Evolutionary conservation across 1,140 invertebrate genomes (phyloP).

Genomic region (Araneus ventricosus): DNA sequence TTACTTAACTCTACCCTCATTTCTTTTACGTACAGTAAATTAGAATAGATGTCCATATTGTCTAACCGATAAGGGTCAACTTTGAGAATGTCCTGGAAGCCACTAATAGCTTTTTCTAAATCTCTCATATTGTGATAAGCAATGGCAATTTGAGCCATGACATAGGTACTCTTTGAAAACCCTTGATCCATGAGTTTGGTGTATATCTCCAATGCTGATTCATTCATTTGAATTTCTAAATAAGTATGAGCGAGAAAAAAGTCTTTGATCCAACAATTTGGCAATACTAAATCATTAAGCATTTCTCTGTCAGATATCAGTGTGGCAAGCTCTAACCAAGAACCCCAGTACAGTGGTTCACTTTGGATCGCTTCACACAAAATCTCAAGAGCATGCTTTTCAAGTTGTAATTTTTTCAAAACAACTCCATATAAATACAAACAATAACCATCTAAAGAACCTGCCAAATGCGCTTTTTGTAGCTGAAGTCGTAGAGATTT

Average conservation of each 20-base stretch:
- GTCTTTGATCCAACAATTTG: slow-evolving; percentile 96
- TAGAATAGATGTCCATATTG: slow-evolving; percentile 98
- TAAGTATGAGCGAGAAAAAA: slow-evolving; percentile 95
- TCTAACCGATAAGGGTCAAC: slow-evolving; percentile 95
- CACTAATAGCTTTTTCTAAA: slow-evolving; percentile 92
- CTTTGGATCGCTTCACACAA: slow-evolving; percentile 88
- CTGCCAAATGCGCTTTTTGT: slow-evolving; percentile 78
- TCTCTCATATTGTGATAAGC: slow-evolving; percentile 96
- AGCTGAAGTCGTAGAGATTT: slow-evolving; percentile 79
- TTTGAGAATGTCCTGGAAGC: slow-evolving; percentile 90
- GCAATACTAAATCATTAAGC: slow-evolving; percentile 84
- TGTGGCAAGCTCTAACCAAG: slow-evolving; percentile 94
- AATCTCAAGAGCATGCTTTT: slow-evolving; percentile 87
- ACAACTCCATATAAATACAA: slow-evolving; percentile 96
- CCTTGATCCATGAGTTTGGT: slow-evolving; percentile 87
- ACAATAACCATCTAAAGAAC: slow-evolving; percentile 90
- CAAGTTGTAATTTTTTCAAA: slow-evolving; percentile 91
- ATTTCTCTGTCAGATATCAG: slow-evolving; percentile 89
- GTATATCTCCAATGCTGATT: slow-evolving; percentile 91
- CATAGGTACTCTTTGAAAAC: slow-evolving; percentile 92
- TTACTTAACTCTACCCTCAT: slow-evolving; percentile 94
- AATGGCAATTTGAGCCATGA: slow-evolving; percentile 95
- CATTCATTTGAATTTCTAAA: slow-evolving; percentile 92
- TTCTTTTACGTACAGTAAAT: slow-evolving; percentile 94
- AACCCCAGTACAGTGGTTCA: slow-evolving; percentile 93